These are phyloP conservation scores for Hycleus phaleratus DNA, from an alignment of 1,140 invertebrate genomes.

Conservation along the genomic window DNA sequence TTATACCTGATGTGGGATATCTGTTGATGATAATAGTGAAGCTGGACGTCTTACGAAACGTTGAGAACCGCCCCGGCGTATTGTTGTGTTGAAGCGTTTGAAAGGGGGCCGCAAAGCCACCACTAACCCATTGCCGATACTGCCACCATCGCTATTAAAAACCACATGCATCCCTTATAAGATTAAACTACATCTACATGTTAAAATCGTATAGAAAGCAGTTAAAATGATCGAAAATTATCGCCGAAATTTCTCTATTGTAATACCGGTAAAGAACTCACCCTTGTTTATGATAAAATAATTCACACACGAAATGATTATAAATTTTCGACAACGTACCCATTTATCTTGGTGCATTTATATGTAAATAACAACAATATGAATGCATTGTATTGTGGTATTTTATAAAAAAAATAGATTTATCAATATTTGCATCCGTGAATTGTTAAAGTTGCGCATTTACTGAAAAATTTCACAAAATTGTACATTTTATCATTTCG, in stretches of 20 bases:
- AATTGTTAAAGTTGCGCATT: constrained; percentile 2
- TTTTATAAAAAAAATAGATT: neutral
- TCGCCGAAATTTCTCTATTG: too few relatives aligned
- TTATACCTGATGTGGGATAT: constrained; percentile 23
- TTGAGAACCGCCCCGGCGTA: constrained; percentile 28
- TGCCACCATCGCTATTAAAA: constrained; percentile 32
- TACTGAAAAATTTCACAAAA: constrained; percentile 2
- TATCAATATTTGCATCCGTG: neutral
- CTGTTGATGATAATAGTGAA: constrained; percentile 24
- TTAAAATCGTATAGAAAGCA: too few relatives aligned
- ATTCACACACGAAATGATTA: constrained; percentile 16
- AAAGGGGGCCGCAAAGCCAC: constrained; percentile 36
- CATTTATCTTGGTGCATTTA: constrained; percentile 4
- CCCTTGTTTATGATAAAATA: constrained; percentile 12
- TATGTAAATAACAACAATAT: neutral
- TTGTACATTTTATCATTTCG: neutral
- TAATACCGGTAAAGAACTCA: neutral
- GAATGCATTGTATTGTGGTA: too few relatives aligned
- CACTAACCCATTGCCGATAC: constrained; percentile 33
- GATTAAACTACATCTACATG: neutral
- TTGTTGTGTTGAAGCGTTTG: constrained; percentile 36
- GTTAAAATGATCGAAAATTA: too few relatives aligned
- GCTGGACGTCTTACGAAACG: constrained; percentile 31
- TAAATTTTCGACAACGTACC: constrained; percentile 19
- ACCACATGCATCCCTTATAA: constrained; percentile 5